Evolutionary conservation across 2,797 vertebrate species (phyloP), one percentile per base, ranked within the genome.

Genomic region (Neosilurus mollespiculum): DNA sequence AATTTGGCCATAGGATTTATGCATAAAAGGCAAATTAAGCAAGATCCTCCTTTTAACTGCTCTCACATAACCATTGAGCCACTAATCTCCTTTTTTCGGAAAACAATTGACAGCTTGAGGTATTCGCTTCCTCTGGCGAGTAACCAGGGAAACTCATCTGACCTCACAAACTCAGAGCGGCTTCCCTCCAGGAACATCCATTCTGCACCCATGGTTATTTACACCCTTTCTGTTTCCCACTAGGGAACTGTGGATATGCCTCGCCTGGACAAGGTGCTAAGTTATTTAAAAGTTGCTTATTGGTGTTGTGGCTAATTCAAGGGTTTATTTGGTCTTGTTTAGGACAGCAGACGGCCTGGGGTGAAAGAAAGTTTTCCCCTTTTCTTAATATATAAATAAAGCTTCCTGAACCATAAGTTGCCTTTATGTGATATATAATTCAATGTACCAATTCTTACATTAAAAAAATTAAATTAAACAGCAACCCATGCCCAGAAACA

Each of bases 131-230:
- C 91, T 93, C 91, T 91, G 91, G 91, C 79, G 87, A 90, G 95
- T 95, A 93, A 94, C 94, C 94, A 93, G 89, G 94, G 94, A 92
- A 95, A 95, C 95, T 92, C 92, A 90, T 92, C 92, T 94, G 94
- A 94, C 93, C 94, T 92, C 91, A 92, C 93, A 94, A 94, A 94
- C 92, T 93, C 93, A 93, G 91, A 91, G 92, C 93, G 92, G 92
- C 92, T 93, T 91, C 84, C 81, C 84, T 87, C 88, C 86, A 92
- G 93, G 91, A 94, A 93, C 94, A 91, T 84, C 90, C 88, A 93
- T 94, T 95, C 94, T 93, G 90, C 88, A 78, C 90, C 92, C 92
- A 92, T 91, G 93, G 93, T 94, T 93, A 93, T 94, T 94, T 94
- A 94, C 91, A 91, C 93, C 90, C 90, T 88, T 91, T 93, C 92